Conservation (phyloP, 2,113 vertebrate species). For the Garra rufa region DNA sequence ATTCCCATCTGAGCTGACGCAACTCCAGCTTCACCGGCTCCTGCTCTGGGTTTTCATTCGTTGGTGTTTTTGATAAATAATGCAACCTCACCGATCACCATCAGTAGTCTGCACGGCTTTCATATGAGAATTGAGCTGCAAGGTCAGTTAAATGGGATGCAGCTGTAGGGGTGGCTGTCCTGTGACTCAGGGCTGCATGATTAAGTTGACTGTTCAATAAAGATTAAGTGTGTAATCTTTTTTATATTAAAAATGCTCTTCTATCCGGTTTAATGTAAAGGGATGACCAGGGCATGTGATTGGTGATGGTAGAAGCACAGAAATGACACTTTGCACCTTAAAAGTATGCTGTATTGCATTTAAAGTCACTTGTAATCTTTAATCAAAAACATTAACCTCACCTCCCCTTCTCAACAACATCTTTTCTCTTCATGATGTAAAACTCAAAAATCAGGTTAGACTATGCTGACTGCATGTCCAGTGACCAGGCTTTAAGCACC, state of each 20-base stretch:
- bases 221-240: not conserved
- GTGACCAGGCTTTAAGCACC: no score
- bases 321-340: not conserved
- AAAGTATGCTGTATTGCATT: no score
- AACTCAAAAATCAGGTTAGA: no score
- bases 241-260: not conserved
- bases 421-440: no score
- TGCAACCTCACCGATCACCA: not conserved
- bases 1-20: conserved; percentile 40
- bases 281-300: not conserved
- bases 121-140: not conserved
- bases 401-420: no score
- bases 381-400: no score
- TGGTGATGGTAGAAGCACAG: not conserved
- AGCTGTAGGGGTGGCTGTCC: not conserved
- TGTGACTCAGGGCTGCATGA: not conserved
- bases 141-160: conserved; percentile 1
- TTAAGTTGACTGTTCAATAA: not conserved
- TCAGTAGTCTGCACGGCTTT: not conserved
- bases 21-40: not conserved
- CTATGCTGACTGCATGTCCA: no score
- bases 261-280: not conserved
- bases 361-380: no score
- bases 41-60: conserved; percentile 20
- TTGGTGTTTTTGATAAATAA: conserved; percentile 51